Percentiles rank a stretch among this genome's conserved stretches.
phyloP scores from a whole-genome alignment of 2,797 vertebrate genomes.

The Anomalospiza imberbis region DNA sequence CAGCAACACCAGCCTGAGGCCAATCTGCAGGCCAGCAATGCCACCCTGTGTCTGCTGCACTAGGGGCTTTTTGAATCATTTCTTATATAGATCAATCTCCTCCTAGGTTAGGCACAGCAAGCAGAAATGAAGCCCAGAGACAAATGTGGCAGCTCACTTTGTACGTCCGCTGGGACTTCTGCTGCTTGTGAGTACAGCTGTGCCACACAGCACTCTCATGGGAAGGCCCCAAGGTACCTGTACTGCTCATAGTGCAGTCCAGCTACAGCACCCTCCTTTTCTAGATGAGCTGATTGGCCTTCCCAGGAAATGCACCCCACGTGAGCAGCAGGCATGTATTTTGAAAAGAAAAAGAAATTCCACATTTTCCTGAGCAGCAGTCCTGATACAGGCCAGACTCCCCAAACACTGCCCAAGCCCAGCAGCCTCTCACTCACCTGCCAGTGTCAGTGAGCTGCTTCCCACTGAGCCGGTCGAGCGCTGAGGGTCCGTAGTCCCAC shows the following conservation, averaged over 20 bases:
- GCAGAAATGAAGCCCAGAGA: neutral
- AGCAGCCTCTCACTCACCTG: slow-evolving; percentile 60
- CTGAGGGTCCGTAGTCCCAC: slow-evolving; percentile 72
- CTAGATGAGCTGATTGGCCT: neutral
- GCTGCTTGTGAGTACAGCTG: neutral
- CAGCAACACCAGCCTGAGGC: neutral
- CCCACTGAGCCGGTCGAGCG: slow-evolving; percentile 47
- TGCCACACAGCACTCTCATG: neutral
- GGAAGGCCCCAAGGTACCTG: no score
- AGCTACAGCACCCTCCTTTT: neutral
- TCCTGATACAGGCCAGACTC: no score
- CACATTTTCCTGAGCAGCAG: neutral
- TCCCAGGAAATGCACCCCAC: neutral
- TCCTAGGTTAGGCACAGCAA: neutral
- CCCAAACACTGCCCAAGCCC: neutral
- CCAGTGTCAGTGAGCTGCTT: slow-evolving; percentile 56
- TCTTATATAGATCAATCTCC: neutral
- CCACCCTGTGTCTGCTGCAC: slow-evolving; percentile 15
- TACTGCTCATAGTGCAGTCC: neutral
- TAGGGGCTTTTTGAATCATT: neutral
- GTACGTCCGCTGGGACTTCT: neutral
- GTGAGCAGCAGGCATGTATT: neutral
- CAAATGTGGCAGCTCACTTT: accelerated
- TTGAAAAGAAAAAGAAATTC: neutral
- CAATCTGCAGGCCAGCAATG: neutral